Base-by-base conservation (phyloP, 2,797 vertebrate genomes). In the Spondyliosoma cantharus region DNA sequence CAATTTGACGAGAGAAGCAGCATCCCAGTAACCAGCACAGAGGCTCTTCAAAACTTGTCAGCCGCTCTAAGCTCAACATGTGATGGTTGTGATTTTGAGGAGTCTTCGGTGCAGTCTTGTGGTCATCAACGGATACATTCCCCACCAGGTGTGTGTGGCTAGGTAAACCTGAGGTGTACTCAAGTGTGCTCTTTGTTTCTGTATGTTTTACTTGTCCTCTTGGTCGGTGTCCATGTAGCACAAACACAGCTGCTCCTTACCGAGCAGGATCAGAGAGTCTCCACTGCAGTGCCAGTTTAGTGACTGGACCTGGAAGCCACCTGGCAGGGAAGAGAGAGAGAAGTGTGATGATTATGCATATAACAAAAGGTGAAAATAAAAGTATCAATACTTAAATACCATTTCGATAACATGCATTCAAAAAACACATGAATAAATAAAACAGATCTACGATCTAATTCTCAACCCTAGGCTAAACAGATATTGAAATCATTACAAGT, bases 231-330 rank as follows among this genome's bases (percentile, higher is more conserved):
- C 96, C 87, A 98, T 95, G 92, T 97, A 99, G 84, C 97, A 99
- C 71, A 99, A 88, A 76, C 98, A 99, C 70, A 98, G 94, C 86
- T 96, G 95, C 8, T 99, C 97, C 87, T 98, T 99, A 32, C 96
- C 95, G 43, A 98, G 83, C 32, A 99, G 94, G 8, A 94, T 92
- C 80, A 99, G 49, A 1, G 94, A 93, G 58, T 96, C 94, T 37
- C 97, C 97, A 0, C 84, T 95, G 71, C 87, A 65, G 70, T 97
- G 96, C 98, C 98, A 99, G 80, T 87, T 94, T 3, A 99, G 61
- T 1, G 96, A 95, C 1, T 95, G 91, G 1, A 99, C 95, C 78
- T 96, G 96, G 74, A 99, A 96, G 74, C 94, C 94, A 53, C 95
- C 98, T 99, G 93, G 3, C 0, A 65, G 68, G 73, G 74, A 4